Percentiles rank a stretch among this genome's conserved stretches.
Conservation (phyloP, 2,888 invertebrate species). For the Siphlonurus alternatus region DNA sequence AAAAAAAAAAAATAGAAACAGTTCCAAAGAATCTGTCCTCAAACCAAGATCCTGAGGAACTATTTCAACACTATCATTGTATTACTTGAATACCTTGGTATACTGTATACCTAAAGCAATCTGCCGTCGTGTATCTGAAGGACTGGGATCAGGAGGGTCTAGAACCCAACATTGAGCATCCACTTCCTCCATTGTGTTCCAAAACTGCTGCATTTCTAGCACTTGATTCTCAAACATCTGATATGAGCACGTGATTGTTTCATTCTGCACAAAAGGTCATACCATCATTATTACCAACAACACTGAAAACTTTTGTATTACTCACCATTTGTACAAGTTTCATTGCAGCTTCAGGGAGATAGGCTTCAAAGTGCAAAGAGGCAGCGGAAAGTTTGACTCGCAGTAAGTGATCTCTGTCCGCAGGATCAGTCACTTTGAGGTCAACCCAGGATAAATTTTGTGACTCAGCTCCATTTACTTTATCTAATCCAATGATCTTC, state of each 20-base stretch:
- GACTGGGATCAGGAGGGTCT: conserved; percentile 25
- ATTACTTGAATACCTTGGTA: too few species aligned
- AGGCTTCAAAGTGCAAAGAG: neutral
- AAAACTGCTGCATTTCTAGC: conserved; percentile 23
- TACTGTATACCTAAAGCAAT: conserved; percentile 27
- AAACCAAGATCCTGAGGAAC: neutral
- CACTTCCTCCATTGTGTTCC: conserved; percentile 26
- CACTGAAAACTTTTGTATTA: neutral
- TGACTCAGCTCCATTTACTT: neutral
- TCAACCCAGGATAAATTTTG: neutral
- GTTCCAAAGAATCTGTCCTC: neutral
- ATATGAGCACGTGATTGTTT: neutral
- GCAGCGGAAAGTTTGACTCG: neutral
- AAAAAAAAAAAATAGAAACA: neutral
- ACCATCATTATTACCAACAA: neutral
- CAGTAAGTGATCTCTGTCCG: neutral
- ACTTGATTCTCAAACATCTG: conserved; percentile 17
- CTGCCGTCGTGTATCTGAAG: conserved; percentile 24
- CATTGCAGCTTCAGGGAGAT: neutral
- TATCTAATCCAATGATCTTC: neutral
- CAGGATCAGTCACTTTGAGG: neutral
- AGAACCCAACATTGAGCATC: conserved; percentile 26
- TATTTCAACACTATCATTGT: too few species aligned
- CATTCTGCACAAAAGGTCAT: neutral
- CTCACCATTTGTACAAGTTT: neutral